Evolutionary conservation across 2,113 vertebrate species (phyloP), one percentile per base, ranked within the genome.

Genomic region (Phaethornis superciliosus): DNA sequence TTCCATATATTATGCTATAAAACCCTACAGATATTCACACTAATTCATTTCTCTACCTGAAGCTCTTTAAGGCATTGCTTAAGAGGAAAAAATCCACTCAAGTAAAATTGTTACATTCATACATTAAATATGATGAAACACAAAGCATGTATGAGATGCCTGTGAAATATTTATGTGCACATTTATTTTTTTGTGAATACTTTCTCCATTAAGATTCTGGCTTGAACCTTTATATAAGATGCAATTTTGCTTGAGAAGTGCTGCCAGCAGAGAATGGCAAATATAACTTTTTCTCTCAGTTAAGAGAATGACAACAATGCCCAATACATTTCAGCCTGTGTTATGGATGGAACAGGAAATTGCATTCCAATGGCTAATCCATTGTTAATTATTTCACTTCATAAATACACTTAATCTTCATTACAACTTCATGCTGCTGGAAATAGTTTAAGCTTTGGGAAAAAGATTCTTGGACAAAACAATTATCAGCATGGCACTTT

Each of bases 351-450:
- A 97, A 96, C 30, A 97, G 95, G 88, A 98, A 98, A 98, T 97
- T 97, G 87, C 89, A 95, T 97, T 97, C 88, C 94, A 90, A 91
- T 94, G 55, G 84, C 95, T 96, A 97, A 97, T 96, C 94, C 90
- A 94, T 95, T 97, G 93, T 95, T 98, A 97, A 97, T 97, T 91
- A 96, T 89, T 95, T 94, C 90, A 91, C 72, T 96, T 97, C 95
- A 97, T 96, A 96, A 96, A 97, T 96, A 96, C 92, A 96, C 89
- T 97, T 96, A 94, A 93, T 96, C 94, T 97, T 97, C 96, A 97
- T 96, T 97, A 93, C 81, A 95, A 60, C 71, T 95, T 94, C 47
- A 94, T 96, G 93, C 55, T 96, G 24, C 85, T 96, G 49, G 90
- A 97, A 96, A 96, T 81, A 95, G 80, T 95, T 89, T 88, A 97